Conservation (phyloP, 2,113 vertebrate species). For the Coreoperca whiteheadi region DNA sequence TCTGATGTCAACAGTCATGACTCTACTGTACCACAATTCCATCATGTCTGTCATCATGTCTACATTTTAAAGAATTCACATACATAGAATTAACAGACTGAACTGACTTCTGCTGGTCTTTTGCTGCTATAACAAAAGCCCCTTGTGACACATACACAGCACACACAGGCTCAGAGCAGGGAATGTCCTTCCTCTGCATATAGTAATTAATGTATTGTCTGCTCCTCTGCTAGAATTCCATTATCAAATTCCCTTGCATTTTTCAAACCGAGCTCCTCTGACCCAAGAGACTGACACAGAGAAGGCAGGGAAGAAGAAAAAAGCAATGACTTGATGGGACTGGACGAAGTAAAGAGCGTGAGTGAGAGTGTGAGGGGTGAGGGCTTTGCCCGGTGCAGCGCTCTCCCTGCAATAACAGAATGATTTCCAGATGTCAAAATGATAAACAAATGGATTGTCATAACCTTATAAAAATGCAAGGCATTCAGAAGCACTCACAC, state of each 20-base stretch:
- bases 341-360: slow-evolving; percentile 40
- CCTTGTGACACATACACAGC: slow-evolving; percentile 18
- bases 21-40: slow-evolving; percentile 1
- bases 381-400: slow-evolving; percentile 56
- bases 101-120: neutral
- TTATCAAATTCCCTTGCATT: slow-evolving; percentile 35
- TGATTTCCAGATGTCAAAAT: slow-evolving; percentile 83
- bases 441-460: slow-evolving; percentile 82
- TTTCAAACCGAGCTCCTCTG: slow-evolving; percentile 40
- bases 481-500: slow-evolving; percentile 71
- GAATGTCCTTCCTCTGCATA: slow-evolving; percentile 31
- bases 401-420: slow-evolving; percentile 68
- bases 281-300: slow-evolving; percentile 48
- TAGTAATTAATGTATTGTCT: slow-evolving; percentile 59
- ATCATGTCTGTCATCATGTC: neutral
- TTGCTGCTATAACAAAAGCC: neutral
- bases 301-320: slow-evolving; percentile 28
- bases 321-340: slow-evolving; percentile 24
- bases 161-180: slow-evolving; percentile 20
- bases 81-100: neutral
- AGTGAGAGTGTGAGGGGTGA: slow-evolving; percentile 47
- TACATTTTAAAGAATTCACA: neutral
- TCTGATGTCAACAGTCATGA: neutral
- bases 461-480: slow-evolving; percentile 79
- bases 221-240: slow-evolving; percentile 37